These are phyloP conservation scores for Papilio dardanus DNA, from an alignment of 1,140 invertebrate genomes.

Conservation along the genomic window DNA sequence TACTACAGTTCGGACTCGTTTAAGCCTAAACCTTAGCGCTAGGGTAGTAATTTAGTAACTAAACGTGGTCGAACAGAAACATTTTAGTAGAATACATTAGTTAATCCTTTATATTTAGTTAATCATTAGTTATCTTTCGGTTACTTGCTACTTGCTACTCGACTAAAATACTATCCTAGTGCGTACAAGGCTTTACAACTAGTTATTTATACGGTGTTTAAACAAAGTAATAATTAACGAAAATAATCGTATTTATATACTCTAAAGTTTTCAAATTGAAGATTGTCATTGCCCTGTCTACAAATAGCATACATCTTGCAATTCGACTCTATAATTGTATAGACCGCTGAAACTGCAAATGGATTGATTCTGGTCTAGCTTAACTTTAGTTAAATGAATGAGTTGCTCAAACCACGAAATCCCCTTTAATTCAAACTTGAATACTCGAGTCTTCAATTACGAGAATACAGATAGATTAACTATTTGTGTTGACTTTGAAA, in stretches of 20 bases:
- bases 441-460: background rate
- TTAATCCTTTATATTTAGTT: too few relatives aligned
- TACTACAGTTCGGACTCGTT: too few relatives aligned
- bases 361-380: constrained; percentile 25
- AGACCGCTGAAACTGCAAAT: constrained; percentile 14
- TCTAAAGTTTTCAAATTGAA: background rate
- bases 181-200: too few relatives aligned
- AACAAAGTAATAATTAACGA: background rate
- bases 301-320: constrained; percentile 6
- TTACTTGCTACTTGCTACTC: too few relatives aligned
- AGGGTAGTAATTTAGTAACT: too few relatives aligned
- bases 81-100: too few relatives aligned
- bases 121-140: too few relatives aligned
- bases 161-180: too few relatives aligned
- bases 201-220: too few relatives aligned
- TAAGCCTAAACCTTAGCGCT: too few relatives aligned
- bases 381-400: constrained; percentile 4
- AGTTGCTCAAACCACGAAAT: constrained; percentile 11
- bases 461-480: background rate
- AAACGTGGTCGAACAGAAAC: too few relatives aligned
- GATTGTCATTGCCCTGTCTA: background rate
- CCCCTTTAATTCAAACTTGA: constrained; percentile 17
- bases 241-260: background rate
- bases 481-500: background rate
- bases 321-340: constrained; percentile 7